phyloP scores from a whole-genome alignment of 2,888 invertebrate genomes.

The Sepioteuthis lessoniana region DNA sequence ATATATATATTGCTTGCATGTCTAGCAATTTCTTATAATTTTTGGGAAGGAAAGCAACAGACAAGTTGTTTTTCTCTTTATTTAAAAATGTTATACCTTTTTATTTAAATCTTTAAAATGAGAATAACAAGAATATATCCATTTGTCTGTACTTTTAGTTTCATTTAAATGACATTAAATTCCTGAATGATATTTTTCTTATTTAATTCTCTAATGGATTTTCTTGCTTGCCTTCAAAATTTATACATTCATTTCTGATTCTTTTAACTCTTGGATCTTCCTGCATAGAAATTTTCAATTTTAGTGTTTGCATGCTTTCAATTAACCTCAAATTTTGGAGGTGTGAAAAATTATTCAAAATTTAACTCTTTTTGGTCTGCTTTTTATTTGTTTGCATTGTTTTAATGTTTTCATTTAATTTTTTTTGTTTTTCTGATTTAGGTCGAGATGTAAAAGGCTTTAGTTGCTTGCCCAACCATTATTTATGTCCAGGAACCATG shows the following conservation, averaged over 20 bases:
- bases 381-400: neutral
- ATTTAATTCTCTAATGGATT: neutral
- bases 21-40: neutral
- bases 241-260: neutral
- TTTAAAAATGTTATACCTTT: neutral
- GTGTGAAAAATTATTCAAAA: neutral
- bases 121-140: neutral
- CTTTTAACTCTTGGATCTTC: conserved; percentile 21
- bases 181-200: neutral
- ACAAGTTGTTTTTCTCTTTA: neutral
- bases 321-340: neutral
- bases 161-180: neutral
- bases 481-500: conserved; percentile 63
- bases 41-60: neutral
- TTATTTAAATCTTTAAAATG: neutral
- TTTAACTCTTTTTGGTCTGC: neutral
- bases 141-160: neutral
- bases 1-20: neutral
- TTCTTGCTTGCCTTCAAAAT: neutral
- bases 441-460: conserved; percentile 43
- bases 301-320: conserved; percentile 1
- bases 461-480: conserved; percentile 64
- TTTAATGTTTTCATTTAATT: neutral
- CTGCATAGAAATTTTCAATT: neutral
- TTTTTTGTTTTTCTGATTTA: neutral